Evolutionary conservation across 2,888 invertebrate species (phyloP).

Genomic region (Gibbula magus): DNA sequence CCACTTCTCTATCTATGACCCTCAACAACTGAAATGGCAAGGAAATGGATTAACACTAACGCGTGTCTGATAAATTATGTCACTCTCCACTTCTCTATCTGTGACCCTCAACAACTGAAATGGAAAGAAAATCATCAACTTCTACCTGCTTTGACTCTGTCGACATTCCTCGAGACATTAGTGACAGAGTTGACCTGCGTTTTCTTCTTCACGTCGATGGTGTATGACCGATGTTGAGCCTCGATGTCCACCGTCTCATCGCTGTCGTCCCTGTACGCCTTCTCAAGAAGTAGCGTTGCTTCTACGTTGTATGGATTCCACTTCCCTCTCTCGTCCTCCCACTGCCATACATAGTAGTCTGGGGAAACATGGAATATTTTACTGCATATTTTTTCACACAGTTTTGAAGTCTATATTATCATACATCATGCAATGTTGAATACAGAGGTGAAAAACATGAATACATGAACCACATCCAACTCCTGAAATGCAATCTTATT

Average conservation of each 20-base stretch:
- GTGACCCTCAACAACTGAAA: no score
- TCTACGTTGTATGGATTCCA: conserved; percentile 59
- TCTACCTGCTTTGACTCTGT: conserved; percentile 60
- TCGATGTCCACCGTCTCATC: conserved; percentile 41
- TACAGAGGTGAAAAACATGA: no score
- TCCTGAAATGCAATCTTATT: no score
- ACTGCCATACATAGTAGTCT: conserved; percentile 69
- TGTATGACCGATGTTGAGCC: conserved; percentile 51
- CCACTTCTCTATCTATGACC: no score
- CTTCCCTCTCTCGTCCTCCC: conserved; percentile 66
- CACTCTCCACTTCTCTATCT: no score
- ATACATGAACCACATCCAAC: no score
- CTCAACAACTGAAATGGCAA: no score
- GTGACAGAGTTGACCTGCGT: conserved; percentile 65
- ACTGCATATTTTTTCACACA: no score
- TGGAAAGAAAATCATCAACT: background rate
- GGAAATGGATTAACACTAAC: no score
- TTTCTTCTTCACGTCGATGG: conserved; percentile 59
- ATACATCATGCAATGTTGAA: no score
- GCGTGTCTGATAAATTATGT: no score
- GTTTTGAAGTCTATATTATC: no score
- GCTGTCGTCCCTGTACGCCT: conserved; percentile 36
- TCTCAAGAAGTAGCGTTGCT: conserved; percentile 54
- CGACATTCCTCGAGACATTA: conserved; percentile 53
- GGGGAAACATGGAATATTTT: background rate